These are phyloP conservation scores for Numenius arquata DNA, from an alignment of 2,113 vertebrate species.

Conservation along the genomic window DNA sequence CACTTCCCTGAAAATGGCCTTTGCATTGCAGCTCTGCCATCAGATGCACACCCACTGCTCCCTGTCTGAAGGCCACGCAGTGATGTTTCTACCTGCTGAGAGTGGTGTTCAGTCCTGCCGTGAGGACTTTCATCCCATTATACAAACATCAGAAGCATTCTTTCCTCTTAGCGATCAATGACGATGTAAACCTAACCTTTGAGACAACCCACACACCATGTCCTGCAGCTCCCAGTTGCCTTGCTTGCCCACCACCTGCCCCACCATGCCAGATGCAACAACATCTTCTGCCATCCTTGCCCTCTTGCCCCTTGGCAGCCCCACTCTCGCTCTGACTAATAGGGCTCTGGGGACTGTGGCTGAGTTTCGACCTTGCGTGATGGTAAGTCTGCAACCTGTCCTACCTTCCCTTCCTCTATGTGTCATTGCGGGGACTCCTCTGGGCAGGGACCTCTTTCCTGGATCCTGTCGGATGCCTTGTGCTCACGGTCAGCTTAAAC, in stretches of 20 bases:
- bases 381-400: not conserved
- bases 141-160: not conserved
- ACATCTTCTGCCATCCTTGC: not conserved
- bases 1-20: not conserved
- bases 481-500: fast-evolving
- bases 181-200: not conserved
- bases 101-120: too few relatives aligned
- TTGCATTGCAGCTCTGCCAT: not conserved
- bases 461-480: not conserved
- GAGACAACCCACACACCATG: not conserved
- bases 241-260: not conserved
- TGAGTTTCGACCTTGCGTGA: not conserved
- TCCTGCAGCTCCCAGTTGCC: not conserved
- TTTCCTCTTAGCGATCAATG: not conserved
- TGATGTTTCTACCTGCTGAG: not conserved
- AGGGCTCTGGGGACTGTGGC: not conserved
- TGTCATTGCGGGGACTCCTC: not conserved
- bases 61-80: not conserved
- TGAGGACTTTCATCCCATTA: not conserved
- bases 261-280: too few relatives aligned
- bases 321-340: not conserved
- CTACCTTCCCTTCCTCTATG: not conserved
- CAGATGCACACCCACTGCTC: not conserved
- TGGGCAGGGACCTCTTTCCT: not conserved
- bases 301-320: not conserved